Evolutionary conservation across 1,140 invertebrate species (phyloP).

Genomic region (Drosophila virilis): DNA sequence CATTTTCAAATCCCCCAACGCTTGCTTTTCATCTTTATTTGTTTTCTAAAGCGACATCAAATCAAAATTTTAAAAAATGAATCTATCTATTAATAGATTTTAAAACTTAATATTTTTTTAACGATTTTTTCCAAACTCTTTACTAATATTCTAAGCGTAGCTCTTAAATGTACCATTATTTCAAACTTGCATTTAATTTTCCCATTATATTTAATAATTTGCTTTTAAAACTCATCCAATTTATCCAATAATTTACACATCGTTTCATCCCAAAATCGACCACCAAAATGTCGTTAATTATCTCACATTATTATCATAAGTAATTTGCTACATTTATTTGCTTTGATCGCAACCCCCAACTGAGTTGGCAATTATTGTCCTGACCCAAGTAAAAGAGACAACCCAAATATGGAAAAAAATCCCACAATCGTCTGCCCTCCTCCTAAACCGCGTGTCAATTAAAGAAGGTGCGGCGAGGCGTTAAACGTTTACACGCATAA

Average conservation of each 20-base stretch:
- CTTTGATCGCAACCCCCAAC: slow-evolving; percentile 17
- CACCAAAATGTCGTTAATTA: slow-evolving; percentile 13
- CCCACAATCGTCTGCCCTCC: slow-evolving; percentile 5
- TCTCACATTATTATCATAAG: not conserved
- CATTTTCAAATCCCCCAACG: no score
- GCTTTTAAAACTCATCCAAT: not conserved
- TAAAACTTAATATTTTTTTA: no score
- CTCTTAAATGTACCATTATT: no score
- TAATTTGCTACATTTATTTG: slow-evolving; percentile 2
- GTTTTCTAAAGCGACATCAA: no score
- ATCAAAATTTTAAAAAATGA: no score
- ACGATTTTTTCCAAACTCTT: not conserved
- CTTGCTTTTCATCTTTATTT: no score
- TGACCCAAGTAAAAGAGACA: slow-evolving; percentile 3
- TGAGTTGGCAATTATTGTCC: slow-evolving; percentile 8
- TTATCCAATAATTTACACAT: not conserved
- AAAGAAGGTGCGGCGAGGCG: slow-evolving; percentile 33
- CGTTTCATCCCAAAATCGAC: not conserved
- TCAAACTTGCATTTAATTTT: no score
- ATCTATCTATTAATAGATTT: no score
- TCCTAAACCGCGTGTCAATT: slow-evolving; percentile 20
- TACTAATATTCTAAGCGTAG: no score
- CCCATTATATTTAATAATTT: not conserved
- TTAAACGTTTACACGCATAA: slow-evolving; percentile 70
- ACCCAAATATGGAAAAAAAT: not conserved